Base-by-base conservation (phyloP, 2,113 vertebrate species). In the Thomomys bottae region DNA sequence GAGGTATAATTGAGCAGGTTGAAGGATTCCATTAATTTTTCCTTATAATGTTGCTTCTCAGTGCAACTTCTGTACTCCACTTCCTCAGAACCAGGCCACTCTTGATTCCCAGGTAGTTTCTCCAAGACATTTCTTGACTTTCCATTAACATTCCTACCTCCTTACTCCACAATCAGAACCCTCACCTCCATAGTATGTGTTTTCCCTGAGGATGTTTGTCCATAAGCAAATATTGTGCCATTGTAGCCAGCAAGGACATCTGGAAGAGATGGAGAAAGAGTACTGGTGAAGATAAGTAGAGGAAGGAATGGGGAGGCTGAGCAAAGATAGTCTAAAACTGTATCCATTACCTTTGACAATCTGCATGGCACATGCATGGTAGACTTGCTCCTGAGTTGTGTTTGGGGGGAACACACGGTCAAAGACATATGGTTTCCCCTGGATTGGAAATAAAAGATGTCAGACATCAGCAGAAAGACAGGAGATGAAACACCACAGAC, bases 131-230 rank as follows among this genome's bases (percentile, higher is more conserved):
- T 63, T 42, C 70, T 70, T 64, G 80, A 36, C 61, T 32, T 84
- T 70, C 14, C 64, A 78, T 34, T 23, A 81, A 57, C 20, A 73
- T 5, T 49, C 42, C 67, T 76, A 30, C 17, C 28, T 68, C n/a
- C 40, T 93, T 45, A 75, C 24, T 8, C 45, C 36, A 66, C 12
- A 36, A 34, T 34, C 79, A 88, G 84, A 88, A 59, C 54, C 28
- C 96, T 97, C 97, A 99, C 99, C 98, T 99, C 99, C 99, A 99
- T 99, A 67, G 99, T 99, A 96, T 99, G 99, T 78, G 99, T 99
- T 97, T 99, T 99, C 95, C 99, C 99, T 6, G 99, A 99, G 11
- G 99, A 98, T 0, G 99, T 99, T 96, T 99, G 99, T 94, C 99
- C 99, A 26, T 99, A 99, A 93, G 99, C 99, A 93, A 99, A 99